Base-by-base conservation (phyloP, 35 echinoderm and acorn worm species). In the Apostichopus parvimensis region DNA sequence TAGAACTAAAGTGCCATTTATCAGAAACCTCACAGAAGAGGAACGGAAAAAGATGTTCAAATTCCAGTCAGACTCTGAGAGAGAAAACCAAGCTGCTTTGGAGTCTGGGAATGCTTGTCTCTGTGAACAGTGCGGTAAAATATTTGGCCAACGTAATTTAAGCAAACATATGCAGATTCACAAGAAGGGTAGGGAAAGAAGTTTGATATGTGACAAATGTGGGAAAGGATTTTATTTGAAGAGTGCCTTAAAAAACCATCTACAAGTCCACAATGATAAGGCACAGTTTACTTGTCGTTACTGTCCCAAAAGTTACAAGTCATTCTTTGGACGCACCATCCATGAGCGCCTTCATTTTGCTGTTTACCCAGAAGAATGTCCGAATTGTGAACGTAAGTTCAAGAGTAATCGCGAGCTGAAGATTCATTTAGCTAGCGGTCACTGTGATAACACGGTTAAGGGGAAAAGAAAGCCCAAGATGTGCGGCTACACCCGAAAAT, bases 261-360 rank as follows among this genome's bases (percentile, higher is more conserved):
- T 84, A 20, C 8, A n/a, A 58, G 20, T 59, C 8, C 81, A 84
- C 58, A 58, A 59, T 23, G 20, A 56, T n/a, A 23, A 84, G 55
- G 15, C 81, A n/a, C 52, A 11, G 9, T 84, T 17, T 58, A 84
- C 55, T 6, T 84, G 81, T n/a, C 81, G 81, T 20, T 84, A 84
- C 56, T 84, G 81, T 21, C 55, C 81, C 9, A 84, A 84, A 54
- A 58, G 20, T 10, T 84, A 84, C 55, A 84, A 59, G 25, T 58
- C 83, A 10, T 8, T 61, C 23, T 88, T 72, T 54, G 86, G 86
- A 28, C 86, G 86, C 1, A 88, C 86, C 23, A 73, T 68, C n/a
- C 86, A 88, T 26, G 86, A 88, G 64, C 61, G 86, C 20, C 57
- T 66, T 7, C 86, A 88, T 45, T 88, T 88, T 54, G 64, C n/a